Conservation (phyloP, 2,888 invertebrate species). For the Mesorhabditis spiculigera region DNA sequence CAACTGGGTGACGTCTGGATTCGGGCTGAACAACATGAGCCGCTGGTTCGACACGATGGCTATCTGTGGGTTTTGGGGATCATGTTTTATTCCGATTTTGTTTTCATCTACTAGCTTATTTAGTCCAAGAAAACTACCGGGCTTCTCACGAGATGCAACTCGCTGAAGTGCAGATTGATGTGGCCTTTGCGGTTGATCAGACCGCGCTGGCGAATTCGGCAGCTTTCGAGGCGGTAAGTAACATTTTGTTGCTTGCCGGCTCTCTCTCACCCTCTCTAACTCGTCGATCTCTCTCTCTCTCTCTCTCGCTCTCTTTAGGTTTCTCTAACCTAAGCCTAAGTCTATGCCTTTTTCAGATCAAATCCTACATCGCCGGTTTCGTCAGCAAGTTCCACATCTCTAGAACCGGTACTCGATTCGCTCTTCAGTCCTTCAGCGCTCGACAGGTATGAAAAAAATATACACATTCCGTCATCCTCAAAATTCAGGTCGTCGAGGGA, state of each 20-base stretch:
- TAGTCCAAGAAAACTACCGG: not conserved
- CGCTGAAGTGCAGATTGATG: not conserved
- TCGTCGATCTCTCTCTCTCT: no score
- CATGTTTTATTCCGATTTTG: no score
- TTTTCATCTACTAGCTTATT: not conserved
- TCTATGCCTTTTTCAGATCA: not conserved
- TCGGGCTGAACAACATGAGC: no score
- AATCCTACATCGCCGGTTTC: not conserved
- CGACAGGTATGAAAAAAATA: slow-evolving; percentile 1
- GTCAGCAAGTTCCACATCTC: not conserved
- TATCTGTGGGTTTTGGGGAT: no score
- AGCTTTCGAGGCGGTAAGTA: not conserved
- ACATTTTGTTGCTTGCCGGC: no score
- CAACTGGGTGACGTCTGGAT: no score
- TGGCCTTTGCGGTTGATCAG: not conserved
- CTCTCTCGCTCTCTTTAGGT: no score
- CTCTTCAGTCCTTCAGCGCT: not conserved
- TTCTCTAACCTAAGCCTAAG: no score
- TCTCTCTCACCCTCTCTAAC: no score
- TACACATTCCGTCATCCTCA: no score
- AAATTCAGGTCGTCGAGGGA: not conserved
- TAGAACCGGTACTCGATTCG: not conserved
- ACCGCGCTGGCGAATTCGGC: not conserved
- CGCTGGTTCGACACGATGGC: no score
- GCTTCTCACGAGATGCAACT: not conserved